Evolutionary conservation across 2,113 vertebrate species (phyloP).

Genomic region (Tachysurus fulvidraco): DNA sequence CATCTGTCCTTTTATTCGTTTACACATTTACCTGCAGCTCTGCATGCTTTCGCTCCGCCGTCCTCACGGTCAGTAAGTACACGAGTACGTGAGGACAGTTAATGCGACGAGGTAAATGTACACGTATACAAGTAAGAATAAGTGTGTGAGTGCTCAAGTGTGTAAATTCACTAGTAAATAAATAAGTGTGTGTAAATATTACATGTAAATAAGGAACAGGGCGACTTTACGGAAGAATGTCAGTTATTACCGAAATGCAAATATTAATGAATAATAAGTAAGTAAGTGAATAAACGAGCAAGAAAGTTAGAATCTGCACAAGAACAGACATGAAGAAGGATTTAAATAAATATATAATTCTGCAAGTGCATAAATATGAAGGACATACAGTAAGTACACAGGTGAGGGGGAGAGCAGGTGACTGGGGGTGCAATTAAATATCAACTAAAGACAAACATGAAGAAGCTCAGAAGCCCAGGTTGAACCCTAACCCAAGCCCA

Average conservation of each 20-base stretch:
- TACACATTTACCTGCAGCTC: neutral
- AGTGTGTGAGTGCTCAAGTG: neutral
- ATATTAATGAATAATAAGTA: neutral
- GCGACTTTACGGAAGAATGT: neutral
- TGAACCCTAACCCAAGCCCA: too few species aligned
- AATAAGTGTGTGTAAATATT: too few species aligned
- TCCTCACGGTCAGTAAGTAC: neutral
- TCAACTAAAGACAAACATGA: too few species aligned
- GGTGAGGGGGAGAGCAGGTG: too few species aligned
- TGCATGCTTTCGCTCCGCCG: neutral
- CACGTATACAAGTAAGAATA: neutral
- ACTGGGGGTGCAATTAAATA: too few species aligned
- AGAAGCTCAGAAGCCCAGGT: too few species aligned
- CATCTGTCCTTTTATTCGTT: conserved; percentile 11
- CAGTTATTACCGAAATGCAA: neutral
- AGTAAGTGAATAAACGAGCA: neutral
- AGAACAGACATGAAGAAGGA: neutral
- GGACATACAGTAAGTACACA: too few species aligned
- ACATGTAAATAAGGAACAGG: too few species aligned
- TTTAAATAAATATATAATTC: neutral
- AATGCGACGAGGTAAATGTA: neutral
- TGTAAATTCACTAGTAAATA: too few species aligned
- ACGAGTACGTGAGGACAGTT: too few species aligned
- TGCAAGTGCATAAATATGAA: neutral
- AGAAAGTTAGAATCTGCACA: too few species aligned